phyloP scores from a whole-genome alignment of 2,113 vertebrate genomes.

The Albula glossodonta region DNA sequence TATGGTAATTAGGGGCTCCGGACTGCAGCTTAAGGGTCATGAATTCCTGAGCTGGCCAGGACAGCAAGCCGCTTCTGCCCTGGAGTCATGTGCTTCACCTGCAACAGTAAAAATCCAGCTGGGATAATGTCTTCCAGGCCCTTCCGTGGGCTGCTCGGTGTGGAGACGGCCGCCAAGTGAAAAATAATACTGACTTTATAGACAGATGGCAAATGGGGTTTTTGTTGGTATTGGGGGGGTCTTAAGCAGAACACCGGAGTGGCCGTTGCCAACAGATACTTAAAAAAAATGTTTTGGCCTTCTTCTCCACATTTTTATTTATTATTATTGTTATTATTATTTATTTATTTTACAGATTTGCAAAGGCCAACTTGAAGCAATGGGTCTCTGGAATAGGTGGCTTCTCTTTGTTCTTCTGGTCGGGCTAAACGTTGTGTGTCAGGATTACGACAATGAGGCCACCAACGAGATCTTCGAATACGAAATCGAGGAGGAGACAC shows the following conservation, averaged over 20 bases:
- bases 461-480: conserved; percentile 58
- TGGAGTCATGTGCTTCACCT: conserved; percentile 21
- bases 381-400: conserved; percentile 55
- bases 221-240: background rate
- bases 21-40: background rate
- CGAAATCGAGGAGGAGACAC: conserved; percentile 52
- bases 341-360: conserved; percentile 52
- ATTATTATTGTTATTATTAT: too few relatives aligned
- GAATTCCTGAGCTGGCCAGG: background rate
- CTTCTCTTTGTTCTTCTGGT: conserved; percentile 55
- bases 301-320: conserved; percentile 13
- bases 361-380: conserved; percentile 38
- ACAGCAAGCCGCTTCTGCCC: background rate
- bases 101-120: conserved; percentile 29
- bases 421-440: conserved; percentile 57
- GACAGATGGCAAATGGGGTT: background rate
- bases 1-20: background rate
- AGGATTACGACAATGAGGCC: conserved; percentile 61
- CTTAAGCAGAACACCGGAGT: background rate
- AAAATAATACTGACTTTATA: conserved; percentile 13
- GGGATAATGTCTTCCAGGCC: conserved; percentile 37
- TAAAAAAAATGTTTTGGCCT: background rate
- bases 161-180: background rate
- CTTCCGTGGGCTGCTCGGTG: background rate
- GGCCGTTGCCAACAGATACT: background rate